phyloP scores from a whole-genome alignment of 2,797 vertebrate genomes.

The Pachyuromys duprasi region DNA sequence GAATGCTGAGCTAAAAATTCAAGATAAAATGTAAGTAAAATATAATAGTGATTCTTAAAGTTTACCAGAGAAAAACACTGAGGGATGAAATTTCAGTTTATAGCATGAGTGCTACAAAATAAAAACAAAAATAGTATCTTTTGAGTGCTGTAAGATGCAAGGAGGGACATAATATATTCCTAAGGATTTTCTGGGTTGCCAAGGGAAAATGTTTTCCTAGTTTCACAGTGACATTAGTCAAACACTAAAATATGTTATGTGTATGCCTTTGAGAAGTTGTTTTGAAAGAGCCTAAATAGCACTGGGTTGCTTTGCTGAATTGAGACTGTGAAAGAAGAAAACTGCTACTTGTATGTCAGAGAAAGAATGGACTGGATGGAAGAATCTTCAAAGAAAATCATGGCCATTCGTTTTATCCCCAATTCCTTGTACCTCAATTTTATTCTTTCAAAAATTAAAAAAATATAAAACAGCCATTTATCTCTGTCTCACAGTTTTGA shows the following conservation, averaged over 20 bases:
- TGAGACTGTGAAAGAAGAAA: background rate
- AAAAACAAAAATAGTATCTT: background rate
- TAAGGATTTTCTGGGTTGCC: background rate
- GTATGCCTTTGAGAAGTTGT: background rate
- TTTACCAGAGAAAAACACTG: constrained; percentile 14
- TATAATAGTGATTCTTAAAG: constrained; percentile 12
- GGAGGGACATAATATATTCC: background rate
- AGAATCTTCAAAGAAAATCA: background rate
- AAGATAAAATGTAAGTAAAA: background rate
- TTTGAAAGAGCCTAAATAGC: background rate
- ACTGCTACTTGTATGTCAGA: background rate
- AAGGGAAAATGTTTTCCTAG: background rate
- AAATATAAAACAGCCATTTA: background rate
- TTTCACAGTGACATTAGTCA: background rate
- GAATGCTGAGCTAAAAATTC: background rate
- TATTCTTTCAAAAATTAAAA: background rate
- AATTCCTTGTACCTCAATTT: background rate
- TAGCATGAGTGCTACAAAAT: background rate
- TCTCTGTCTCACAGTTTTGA: accelerated
- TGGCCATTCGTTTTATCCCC: accelerated
- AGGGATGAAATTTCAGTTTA: background rate
- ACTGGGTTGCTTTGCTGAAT: background rate
- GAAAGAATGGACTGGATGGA: background rate
- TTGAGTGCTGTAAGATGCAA: background rate
- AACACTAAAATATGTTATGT: background rate